Base-by-base conservation (phyloP, 1,140 invertebrate genomes). In the Zeugodacus cucurbitae region DNA sequence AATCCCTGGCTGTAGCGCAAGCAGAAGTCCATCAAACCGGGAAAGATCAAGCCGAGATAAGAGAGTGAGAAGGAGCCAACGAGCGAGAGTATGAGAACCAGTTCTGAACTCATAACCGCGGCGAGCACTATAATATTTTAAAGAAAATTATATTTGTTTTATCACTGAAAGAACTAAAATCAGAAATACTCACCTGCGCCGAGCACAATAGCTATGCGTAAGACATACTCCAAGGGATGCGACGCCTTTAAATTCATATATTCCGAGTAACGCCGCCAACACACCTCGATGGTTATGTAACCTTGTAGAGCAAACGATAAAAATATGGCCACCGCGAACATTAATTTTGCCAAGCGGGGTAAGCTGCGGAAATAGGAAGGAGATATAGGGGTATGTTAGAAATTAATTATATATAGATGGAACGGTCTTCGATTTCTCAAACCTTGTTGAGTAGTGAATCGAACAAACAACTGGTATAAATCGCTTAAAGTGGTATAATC, bases 241-340 rank as follows among this genome's bases (percentile, higher is more conserved):
- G 54, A 59, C 14, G 67, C 26, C 26, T 88, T 82, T 58, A 85
- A n/a, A 10, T 44, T 48, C 11, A 86, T 58, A 57, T 54, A 48
- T 29, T 64, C 32, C 29, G 88, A 62, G 11, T 88, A 88, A 26
- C 82, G 88, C 26, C 96, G 95, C 97, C 97, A 98, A 37, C 98
- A 95, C 67, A 98, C 97, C 89, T 97, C 96, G 26, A 98, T 95
- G 1, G 98, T 97, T 6, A 99, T 97, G 93, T 98, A 99, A 88
- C 97, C 96, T 94, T 98, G 98, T n/a, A 99, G 94, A 4, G 96
- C 96, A 94, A 98, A 98, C 0, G 97, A 96, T 59, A 98, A 96
- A 93, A 97, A 98, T 87, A 98, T 97, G 1, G 97, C 96, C 3
- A 98, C 89, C 0, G 97, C 96, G 93, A 98, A 98, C 93, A 97